Percentiles rank a stretch among this genome's conserved stretches.
Conservation (phyloP, 2,888 invertebrate genomes). For the Ophraella communa region DNA sequence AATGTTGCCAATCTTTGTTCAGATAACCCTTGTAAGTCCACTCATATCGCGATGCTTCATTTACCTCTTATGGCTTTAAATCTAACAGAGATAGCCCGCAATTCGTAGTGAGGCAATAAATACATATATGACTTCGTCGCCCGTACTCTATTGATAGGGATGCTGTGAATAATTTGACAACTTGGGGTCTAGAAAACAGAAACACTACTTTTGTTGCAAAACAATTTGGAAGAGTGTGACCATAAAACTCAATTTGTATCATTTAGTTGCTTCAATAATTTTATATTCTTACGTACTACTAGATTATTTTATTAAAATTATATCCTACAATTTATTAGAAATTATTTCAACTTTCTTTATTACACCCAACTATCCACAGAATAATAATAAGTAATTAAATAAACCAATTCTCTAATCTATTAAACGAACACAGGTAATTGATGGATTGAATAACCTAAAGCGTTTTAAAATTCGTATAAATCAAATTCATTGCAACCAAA, state of each 20-base stretch:
- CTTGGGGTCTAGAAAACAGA: slow-evolving; percentile 23
- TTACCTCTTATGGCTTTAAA: slow-evolving; percentile 55
- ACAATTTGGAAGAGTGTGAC: slow-evolving; percentile 15
- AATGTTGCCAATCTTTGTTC: slow-evolving; percentile 51
- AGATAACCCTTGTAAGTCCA: slow-evolving; percentile 55
- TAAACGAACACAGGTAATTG: not conserved
- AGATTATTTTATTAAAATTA: no score
- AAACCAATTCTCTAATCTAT: not conserved
- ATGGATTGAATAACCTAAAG: not conserved
- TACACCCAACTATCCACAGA: no score
- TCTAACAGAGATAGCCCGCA: slow-evolving; percentile 49
- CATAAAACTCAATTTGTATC: slow-evolving; percentile 23
- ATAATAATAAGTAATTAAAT: no score
- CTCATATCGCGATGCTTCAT: slow-evolving; percentile 56
- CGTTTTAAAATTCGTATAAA: not conserved
- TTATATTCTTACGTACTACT: not conserved
- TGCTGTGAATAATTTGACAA: slow-evolving; percentile 44
- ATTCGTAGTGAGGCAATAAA: slow-evolving; percentile 52
- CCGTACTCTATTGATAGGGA: slow-evolving; percentile 47
- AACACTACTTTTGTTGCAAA: slow-evolving; percentile 13
- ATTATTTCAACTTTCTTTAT: no score
- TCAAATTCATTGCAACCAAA: not conserved
- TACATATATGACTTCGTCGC: slow-evolving; percentile 42
- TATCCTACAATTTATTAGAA: no score
- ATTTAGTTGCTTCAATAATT: slow-evolving; percentile 8